Evolutionary conservation across 2,888 invertebrate genomes (phyloP).

Genomic region (Norana najaformis): DNA sequence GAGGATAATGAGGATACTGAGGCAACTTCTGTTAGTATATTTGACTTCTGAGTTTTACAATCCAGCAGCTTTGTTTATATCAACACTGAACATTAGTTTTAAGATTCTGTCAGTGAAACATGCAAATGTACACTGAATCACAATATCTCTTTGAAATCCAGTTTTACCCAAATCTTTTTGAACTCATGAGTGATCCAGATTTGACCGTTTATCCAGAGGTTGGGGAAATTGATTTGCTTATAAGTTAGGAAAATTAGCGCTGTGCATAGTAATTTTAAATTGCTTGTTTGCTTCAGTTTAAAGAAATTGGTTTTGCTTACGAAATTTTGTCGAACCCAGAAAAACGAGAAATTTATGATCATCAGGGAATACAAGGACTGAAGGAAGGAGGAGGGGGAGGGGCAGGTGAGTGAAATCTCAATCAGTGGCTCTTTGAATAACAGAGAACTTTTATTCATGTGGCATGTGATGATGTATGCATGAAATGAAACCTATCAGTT

Average conservation of each 20-base stretch:
- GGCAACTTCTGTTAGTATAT: not conserved
- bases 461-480: not conserved
- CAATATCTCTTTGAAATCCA: too few relatives aligned
- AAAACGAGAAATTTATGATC: conserved; percentile 83
- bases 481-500: too few relatives aligned
- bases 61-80: too few relatives aligned
- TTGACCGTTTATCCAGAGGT: too few relatives aligned
- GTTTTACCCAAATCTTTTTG: too few relatives aligned
- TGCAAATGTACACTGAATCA: too few relatives aligned
- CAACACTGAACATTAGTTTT: too few relatives aligned
- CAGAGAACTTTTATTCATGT: not conserved
- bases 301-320: conserved; percentile 93
- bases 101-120: too few relatives aligned
- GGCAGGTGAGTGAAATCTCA: not conserved
- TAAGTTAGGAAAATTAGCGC: not conserved
- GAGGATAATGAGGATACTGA: too few relatives aligned
- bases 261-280: not conserved
- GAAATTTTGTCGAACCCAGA: conserved; percentile 87
- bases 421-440: not conserved
- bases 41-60: too few relatives aligned
- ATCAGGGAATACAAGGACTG: conserved; percentile 82
- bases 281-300: conserved; percentile 68
- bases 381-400: conserved; percentile 71
- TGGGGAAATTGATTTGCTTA: too few relatives aligned
- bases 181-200: too few relatives aligned